Evolutionary conservation across 2,797 vertebrate species (phyloP).

Genomic region (Microtus californicus): DNA sequence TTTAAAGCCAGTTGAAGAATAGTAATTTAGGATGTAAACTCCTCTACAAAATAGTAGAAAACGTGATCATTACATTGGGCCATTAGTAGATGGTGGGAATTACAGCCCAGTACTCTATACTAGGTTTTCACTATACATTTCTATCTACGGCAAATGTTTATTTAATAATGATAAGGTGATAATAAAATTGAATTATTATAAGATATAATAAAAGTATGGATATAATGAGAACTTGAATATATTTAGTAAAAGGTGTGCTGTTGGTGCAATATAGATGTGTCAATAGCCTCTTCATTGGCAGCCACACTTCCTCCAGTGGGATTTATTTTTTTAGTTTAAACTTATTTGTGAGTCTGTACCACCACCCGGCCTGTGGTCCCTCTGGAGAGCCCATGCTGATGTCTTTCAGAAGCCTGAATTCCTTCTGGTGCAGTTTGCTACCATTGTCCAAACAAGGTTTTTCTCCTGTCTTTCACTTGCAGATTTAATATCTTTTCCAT

Average conservation of each 20-base stretch:
- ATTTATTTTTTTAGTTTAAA: not conserved
- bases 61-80: not conserved
- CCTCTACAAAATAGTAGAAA: conserved; percentile 6
- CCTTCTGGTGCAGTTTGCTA: not conserved
- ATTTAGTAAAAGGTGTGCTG: not conserved
- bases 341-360: not conserved
- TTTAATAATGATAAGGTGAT: not conserved
- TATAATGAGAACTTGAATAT: not conserved
- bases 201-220: not conserved
- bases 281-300: not conserved
- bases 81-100: not conserved
- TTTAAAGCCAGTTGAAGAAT: conserved; percentile 18
- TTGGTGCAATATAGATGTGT: not conserved
- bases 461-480: not conserved
- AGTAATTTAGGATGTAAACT: conserved; percentile 28
- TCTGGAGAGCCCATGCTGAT: not conserved
- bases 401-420: not conserved
- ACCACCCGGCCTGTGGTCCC: not conserved
- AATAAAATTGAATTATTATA: not conserved
- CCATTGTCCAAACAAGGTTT: not conserved
- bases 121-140: not conserved
- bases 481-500: not conserved
- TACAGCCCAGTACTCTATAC: not conserved
- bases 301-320: not conserved
- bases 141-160: not conserved